These are phyloP conservation scores for Peribatodes rhomboidaria DNA, from an alignment of 2,888 invertebrate genomes.

Conservation along the genomic window DNA sequence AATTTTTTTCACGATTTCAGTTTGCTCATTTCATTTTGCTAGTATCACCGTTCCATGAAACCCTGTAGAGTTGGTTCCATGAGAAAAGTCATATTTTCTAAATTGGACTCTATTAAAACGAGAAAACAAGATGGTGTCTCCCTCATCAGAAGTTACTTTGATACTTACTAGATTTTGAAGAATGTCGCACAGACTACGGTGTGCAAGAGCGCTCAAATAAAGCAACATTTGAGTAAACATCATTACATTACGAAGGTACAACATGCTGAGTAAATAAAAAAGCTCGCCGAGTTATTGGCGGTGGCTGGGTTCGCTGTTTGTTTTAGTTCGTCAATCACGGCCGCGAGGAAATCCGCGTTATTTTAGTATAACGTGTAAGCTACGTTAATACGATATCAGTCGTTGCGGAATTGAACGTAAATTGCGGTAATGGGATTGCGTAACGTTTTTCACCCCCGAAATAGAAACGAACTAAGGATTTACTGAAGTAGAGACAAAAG, in stretches of 20 bases:
- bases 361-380: constrained; percentile 44
- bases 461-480: neutral
- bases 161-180: neutral
- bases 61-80: neutral
- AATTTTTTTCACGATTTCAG: no score
- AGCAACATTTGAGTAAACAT: constrained; percentile 37
- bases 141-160: no score
- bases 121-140: neutral
- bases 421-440: constrained; percentile 5
- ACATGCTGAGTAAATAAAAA: constrained; percentile 46
- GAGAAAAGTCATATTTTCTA: neutral
- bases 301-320: constrained; percentile 51
- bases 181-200: constrained; percentile 19
- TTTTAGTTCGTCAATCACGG: constrained; percentile 51
- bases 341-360: constrained; percentile 48
- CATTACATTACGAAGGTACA: constrained; percentile 40
- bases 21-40: no score
- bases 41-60: neutral
- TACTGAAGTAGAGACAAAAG: no score
- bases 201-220: constrained; percentile 33
- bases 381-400: constrained; percentile 32
- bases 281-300: constrained; percentile 42
- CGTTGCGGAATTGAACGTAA: constrained; percentile 33
- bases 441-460: neutral
- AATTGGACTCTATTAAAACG: no score